Base-by-base conservation (phyloP, 2,888 invertebrate genomes). In the Hirtodrosophila confusa region DNA sequence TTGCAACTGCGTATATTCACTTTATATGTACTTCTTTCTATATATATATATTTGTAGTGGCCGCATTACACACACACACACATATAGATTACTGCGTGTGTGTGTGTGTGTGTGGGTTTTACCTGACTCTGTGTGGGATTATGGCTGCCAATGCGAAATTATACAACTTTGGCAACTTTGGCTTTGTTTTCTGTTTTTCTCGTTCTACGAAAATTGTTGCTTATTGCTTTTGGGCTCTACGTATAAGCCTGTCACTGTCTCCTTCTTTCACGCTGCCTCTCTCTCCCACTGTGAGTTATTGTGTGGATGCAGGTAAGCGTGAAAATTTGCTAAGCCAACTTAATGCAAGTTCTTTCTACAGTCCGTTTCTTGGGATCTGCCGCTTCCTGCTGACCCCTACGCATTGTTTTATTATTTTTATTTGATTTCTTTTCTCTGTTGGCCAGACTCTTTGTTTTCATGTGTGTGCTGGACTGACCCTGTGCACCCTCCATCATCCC, bases 291-390 rank as follows among this genome's bases (percentile, higher is more conserved):
- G 12, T 69, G 54, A 61, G 68, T 63, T 69, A 76, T 61, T 72
- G 37, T 77, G 65, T 66, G 73, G 64, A 75, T 66, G 80, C 75
- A 88, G 75, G 78, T 82, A 77, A 86, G 89, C 88, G 86, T 89
- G 73, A 86, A 88, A 80, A 76, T 76, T 80, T 84, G 85, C 85
- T 84, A 88, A 84, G 88, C 84, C 88, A 80, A 75, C 73, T 75
- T 86, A 88, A 88, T 78, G 85, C 85, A 86, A 86, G 71, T 74
- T 88, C 80, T 78, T 31, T 60, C 62, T 66, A 64, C 55, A 44
- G 54, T 49, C 35, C 24, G 17, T 45, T 29, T 41, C 36, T 37
- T 47, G 44, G 51, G 50, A 51, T 61, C 36, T 51, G 43, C 12
- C 24, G 55, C 43, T 63, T 60, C 48, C 50, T 68, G 72, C 72